A percentile compares a stretch with the other conserved stretches of the same genome.
phyloP scores from a whole-genome alignment of 2,113 vertebrate species.

The Saccopteryx leptura region DNA sequence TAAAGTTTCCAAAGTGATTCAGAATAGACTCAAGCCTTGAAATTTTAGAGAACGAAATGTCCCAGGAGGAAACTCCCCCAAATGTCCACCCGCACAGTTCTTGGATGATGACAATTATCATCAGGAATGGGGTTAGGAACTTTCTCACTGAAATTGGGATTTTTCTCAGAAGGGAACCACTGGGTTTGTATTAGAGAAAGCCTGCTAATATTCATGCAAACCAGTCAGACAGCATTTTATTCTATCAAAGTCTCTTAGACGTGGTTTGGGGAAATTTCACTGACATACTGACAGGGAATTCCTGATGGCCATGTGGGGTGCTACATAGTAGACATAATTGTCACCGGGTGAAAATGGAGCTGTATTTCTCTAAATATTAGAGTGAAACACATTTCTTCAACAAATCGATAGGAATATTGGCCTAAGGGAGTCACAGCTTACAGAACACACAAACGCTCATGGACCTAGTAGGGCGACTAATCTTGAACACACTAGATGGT shows the following conservation, averaged over 20 bases:
- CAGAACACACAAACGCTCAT: neutral
- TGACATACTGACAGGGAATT: neutral
- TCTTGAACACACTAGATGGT: neutral
- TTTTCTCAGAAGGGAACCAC: conserved; percentile 47
- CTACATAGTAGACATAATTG: neutral
- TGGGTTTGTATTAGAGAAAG: conserved; percentile 7
- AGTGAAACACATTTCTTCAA: neutral
- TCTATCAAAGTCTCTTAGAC: neutral
- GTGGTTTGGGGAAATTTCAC: neutral
- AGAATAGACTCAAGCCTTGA: conserved; percentile 57
- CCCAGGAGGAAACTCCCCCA: conserved; percentile 68
- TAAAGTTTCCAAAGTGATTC: conserved; percentile 74
- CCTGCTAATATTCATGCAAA: neutral
- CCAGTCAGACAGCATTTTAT: neutral
- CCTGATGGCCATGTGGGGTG: neutral
- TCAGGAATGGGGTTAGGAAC: neutral
- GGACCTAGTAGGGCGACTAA: neutral
- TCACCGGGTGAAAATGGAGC: neutral
- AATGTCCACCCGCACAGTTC: conserved; percentile 34
- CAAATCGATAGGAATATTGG: neutral
- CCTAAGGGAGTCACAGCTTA: neutral
- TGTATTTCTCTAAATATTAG: neutral
- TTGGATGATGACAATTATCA: neutral
- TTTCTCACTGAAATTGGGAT: neutral
- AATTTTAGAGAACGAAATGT: conserved; percentile 72